Conservation (phyloP, 92 coral and sea anemone species). For the Heteractis magnifica region DNA sequence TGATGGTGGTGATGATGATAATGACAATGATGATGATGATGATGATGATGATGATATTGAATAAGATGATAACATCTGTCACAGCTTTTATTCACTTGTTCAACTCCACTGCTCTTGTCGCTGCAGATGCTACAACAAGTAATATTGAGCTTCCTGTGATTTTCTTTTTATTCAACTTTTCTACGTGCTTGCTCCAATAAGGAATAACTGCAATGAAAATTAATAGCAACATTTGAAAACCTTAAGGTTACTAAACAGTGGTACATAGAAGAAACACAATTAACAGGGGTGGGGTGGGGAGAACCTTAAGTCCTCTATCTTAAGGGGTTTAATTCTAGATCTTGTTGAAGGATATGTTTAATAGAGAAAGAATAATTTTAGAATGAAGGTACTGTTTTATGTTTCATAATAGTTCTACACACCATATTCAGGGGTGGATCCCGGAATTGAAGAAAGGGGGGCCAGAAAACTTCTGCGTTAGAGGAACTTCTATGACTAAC, state of each 20-base stretch:
- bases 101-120: slow-evolving; percentile 78
- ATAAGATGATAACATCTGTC: not conserved
- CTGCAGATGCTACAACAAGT: slow-evolving; percentile 84
- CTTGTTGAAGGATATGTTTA: no score
- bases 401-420: no score
- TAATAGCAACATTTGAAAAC: not conserved
- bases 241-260: not conserved
- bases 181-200: slow-evolving; percentile 70
- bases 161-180: slow-evolving; percentile 60
- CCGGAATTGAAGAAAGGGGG: no score
- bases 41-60: not conserved
- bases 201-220: slow-evolving; percentile 63
- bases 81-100: slow-evolving; percentile 61
- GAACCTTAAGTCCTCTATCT: no score
- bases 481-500: no score
- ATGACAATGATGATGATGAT: not conserved
- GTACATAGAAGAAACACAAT: no score
- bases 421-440: no score
- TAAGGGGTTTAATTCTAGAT: no score
- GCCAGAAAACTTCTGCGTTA: no score
- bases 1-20: not conserved
- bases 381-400: no score
- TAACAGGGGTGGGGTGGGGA: no score
- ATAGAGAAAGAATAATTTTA: no score
- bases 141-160: slow-evolving; percentile 75